Evolutionary conservation across 2,113 vertebrate species (phyloP).

Genomic region (Vidua macroura): DNA sequence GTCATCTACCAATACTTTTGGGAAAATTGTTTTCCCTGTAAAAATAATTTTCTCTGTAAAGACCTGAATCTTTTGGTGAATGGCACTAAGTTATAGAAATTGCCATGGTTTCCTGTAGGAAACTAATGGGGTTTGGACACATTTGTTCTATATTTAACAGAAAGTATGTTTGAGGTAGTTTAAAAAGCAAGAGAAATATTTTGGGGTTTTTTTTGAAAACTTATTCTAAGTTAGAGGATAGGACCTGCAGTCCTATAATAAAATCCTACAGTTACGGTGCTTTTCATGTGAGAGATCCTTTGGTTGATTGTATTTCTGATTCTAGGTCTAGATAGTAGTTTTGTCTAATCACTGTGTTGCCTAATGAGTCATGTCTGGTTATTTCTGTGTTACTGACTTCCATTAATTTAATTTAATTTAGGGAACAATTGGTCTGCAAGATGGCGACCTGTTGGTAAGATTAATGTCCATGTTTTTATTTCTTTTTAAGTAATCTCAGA

Average conservation of each 20-base stretch:
- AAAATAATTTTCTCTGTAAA: neutral
- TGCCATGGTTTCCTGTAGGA: neutral
- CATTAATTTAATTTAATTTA: conserved; percentile 60
- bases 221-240: neutral
- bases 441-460: conserved; percentile 79
- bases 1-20: neutral
- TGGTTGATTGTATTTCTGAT: neutral
- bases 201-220: neutral
- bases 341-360: neutral
- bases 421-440: conserved; percentile 77
- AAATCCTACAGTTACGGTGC: neutral
- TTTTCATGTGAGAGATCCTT: neutral
- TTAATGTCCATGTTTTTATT: neutral
- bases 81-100: neutral
- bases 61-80: neutral
- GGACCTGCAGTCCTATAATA: neutral
- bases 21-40: neutral
- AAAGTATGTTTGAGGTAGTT: neutral
- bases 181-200: neutral
- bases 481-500: neutral
- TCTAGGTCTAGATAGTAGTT: neutral
- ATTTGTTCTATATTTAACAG: neutral
- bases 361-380: neutral
- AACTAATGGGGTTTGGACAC: neutral
- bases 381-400: conserved; percentile 12